phyloP scores from a whole-genome alignment of 2,797 vertebrate species.

The Schizothorax lantsangensis region DNA sequence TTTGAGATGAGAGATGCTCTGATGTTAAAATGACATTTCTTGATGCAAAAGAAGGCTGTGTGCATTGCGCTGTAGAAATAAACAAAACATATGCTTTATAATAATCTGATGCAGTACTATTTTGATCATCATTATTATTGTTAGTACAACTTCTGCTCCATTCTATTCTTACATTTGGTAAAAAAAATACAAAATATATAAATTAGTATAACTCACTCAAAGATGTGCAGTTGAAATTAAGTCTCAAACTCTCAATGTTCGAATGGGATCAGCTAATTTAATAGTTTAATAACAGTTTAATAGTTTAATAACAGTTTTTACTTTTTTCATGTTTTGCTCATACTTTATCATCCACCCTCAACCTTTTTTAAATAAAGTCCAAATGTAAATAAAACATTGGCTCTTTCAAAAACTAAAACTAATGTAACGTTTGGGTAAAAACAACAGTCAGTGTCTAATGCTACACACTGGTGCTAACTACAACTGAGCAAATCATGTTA shows the following conservation, averaged over 20 bases:
- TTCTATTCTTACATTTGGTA: background rate
- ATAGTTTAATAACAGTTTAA: background rate
- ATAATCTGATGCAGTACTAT: background rate
- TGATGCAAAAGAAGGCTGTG: background rate
- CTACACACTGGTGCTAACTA: background rate
- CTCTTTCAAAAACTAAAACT: background rate
- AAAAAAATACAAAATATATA: background rate
- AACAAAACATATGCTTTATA: background rate
- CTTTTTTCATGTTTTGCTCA: background rate
- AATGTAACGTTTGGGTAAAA: background rate
- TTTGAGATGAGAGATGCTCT: rapidly evolving
- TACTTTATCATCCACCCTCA: background rate
- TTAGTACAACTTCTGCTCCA: background rate
- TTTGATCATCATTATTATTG: background rate
- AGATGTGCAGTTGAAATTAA: background rate
- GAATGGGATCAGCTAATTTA: background rate
- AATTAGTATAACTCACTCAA: background rate
- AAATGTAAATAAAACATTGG: background rate
- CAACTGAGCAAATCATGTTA: background rate
- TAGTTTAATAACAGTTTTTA: background rate
- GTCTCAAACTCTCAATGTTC: background rate
- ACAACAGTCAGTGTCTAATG: background rate
- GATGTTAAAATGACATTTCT: slow-evolving; percentile 25
- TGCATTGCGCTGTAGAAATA: slow-evolving; percentile 60
- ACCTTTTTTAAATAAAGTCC: background rate